Evolutionary conservation across 2,888 invertebrate genomes (phyloP), one percentile per base, ranked within the genome.

Genomic region (Hirtodrosophila trivittata): DNA sequence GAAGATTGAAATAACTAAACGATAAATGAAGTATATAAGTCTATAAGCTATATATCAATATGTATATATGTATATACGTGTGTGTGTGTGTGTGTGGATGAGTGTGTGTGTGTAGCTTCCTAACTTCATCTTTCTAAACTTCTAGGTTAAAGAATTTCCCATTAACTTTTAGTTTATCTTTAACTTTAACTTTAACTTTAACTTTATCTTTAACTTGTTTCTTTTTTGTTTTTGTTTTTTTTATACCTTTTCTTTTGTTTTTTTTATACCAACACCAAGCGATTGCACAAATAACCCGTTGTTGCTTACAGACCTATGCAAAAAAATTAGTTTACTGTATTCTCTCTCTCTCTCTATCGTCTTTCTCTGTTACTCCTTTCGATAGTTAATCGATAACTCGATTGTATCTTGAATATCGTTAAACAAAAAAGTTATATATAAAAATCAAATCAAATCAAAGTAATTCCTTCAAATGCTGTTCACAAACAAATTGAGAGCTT

Each of bases 251-350:
- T 63, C 54, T 73, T 75, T 75, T 47, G 58, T 60, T 68, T 62
- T 77, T 76, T 75, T 46, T 59, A 65, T 54, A 86, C 89, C 89
- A 89, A 89, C 94, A 93, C 93, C 93, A 94, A 94, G 94, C 93
- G 94, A 95, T 95, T 95, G 95, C 95, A 95, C 95, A 94, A 94
- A 93, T 93, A 94, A 94, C 95, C 95, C 95, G 94, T 95, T 89
- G 82, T 82, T 86, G 85, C 82, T 82, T 82, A 82, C 49, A 68
- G 46, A 66, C 60, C 75, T 86, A 86, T 62, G 54, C 50, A 71
- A 76, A 78, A 75, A 69, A 75, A 80, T 51, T 16, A 14, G 30
- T 62, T 57, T 57, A 47, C 56, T 68, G 2, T 21, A 21, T 21
- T 21, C 18, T 21, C 5, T 21, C 5, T 21, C 18, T 21, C 18